A percentile compares a stretch with the other conserved stretches of the same genome.
Evolutionary conservation across 2,797 vertebrate species (phyloP).

Genomic region (Rhincodon typus): DNA sequence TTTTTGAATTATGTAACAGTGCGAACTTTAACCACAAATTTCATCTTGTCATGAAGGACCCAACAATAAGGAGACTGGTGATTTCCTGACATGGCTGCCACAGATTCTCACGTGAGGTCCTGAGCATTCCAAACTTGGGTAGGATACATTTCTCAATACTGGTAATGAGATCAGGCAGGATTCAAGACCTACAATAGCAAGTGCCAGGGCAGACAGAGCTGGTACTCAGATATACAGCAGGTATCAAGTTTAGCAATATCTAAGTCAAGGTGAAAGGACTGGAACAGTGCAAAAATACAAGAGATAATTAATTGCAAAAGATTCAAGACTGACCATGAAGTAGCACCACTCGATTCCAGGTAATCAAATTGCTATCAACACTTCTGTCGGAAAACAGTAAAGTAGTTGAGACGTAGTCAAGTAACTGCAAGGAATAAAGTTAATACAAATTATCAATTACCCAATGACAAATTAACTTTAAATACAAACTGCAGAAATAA

Average conservation of each 20-base stretch:
- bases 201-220: background rate
- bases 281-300: background rate
- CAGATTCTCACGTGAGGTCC: background rate
- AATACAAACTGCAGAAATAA: slow-evolving; percentile 3
- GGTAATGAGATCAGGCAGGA: background rate
- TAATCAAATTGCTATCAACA: slow-evolving; percentile 84
- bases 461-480: background rate
- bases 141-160: background rate
- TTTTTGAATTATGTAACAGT: background rate
- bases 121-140: background rate
- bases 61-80: background rate
- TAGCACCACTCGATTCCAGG: slow-evolving; percentile 93
- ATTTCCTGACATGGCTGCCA: background rate
- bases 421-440: slow-evolving; percentile 61
- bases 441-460: slow-evolving; percentile 1
- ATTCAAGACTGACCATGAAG: slow-evolving; percentile 73
- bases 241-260: background rate
- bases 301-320: background rate
- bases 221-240: background rate
- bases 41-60: background rate
- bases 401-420: slow-evolving; percentile 89
- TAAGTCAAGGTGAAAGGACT: background rate
- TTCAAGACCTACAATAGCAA: background rate
- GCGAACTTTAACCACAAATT: background rate
- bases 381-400: slow-evolving; percentile 92